Evolutionary conservation across 2,888 invertebrate species (phyloP).

Genomic region (Palloptera scutellata): DNA sequence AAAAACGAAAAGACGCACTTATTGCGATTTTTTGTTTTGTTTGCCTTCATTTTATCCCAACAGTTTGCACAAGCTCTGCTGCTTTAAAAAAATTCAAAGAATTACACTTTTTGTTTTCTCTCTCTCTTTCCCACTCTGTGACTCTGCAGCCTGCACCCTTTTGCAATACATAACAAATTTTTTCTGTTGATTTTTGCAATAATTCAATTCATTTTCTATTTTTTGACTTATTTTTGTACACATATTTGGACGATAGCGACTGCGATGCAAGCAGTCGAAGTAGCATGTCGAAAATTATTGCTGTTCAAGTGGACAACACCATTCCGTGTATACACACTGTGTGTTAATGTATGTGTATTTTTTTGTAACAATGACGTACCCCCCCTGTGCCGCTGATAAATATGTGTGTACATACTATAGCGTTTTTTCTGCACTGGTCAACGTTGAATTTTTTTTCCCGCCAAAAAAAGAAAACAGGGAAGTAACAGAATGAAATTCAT

Average conservation of each 20-base stretch:
- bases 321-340: neutral
- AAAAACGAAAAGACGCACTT: no score
- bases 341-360: constrained; percentile 53
- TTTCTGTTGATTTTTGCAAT: constrained; percentile 50
- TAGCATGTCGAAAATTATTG: constrained; percentile 36
- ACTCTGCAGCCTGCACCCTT: constrained; percentile 3
- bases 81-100: no score
- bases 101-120: no score
- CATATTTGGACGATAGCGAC: constrained; percentile 10
- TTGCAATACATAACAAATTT: neutral
- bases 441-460: neutral
- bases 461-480: neutral
- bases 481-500: neutral
- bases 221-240: constrained; percentile 47
- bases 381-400: no score
- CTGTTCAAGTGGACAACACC: constrained; percentile 35
- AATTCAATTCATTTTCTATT: constrained; percentile 61
- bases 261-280: constrained; percentile 24
- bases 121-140: neutral
- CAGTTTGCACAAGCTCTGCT: no score
- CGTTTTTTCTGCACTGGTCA: no score
- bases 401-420: no score
- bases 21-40: no score
- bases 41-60: no score
- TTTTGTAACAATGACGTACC: no score